Conservation (phyloP, 2,113 vertebrate genomes). For the Ictalurus punctatus region DNA sequence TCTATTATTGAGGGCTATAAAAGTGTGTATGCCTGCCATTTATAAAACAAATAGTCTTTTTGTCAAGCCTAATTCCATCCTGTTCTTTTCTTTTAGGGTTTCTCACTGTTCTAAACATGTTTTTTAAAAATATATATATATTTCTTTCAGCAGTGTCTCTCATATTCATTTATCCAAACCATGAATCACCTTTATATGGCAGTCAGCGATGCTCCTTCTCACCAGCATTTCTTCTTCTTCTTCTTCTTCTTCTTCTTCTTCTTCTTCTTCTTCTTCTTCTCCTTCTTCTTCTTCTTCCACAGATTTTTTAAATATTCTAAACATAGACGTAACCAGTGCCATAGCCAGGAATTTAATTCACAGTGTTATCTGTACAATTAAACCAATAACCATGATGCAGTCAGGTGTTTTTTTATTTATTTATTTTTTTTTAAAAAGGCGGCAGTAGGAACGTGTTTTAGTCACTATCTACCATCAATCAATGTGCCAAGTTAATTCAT, state of each 20-base stretch:
- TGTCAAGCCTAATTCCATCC: constrained; percentile 31
- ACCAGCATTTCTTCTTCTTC: neutral
- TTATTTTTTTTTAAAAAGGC: no score
- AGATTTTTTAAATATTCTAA: neutral
- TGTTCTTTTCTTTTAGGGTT: constrained; percentile 36
- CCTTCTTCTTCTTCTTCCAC: neutral
- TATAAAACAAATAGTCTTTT: constrained; percentile 52
- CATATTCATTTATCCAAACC: neutral
- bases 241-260: neutral
- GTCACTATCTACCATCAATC: neutral
- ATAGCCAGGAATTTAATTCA: neutral
- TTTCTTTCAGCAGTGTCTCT: constrained; percentile 7
- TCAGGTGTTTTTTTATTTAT: neutral
- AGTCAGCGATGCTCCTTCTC: neutral
- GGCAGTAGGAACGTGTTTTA: no score
- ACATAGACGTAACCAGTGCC: neutral
- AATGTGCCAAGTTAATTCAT: neutral
- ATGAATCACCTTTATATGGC: neutral
- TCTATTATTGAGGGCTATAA: constrained; percentile 38
- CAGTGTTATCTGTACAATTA: neutral
- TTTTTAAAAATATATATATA: neutral
- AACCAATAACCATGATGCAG: neutral
- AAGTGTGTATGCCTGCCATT: constrained; percentile 44
- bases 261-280: neutral
- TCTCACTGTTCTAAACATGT: neutral